Conservation (phyloP, 1,140 invertebrate species). For the Diabrotica virgifera region DNA sequence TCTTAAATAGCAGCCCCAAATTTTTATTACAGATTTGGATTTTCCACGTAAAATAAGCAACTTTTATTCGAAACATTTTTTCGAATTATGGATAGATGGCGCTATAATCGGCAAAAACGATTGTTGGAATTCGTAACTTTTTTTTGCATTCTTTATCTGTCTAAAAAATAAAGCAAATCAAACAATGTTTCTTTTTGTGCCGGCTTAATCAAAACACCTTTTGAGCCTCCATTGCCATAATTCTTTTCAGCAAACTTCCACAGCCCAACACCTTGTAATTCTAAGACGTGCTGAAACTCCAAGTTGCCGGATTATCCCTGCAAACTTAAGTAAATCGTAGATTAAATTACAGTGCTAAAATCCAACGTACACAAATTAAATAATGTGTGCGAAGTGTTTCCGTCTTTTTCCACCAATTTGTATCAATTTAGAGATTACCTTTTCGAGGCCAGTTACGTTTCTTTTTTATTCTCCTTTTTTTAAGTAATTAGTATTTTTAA, state of each 20-base stretch:
- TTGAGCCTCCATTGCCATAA: neutral
- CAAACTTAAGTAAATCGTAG: neutral
- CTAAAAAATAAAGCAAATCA: too few species aligned
- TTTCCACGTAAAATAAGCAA: too few species aligned
- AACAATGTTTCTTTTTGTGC: too few species aligned
- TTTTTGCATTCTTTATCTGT: too few species aligned
- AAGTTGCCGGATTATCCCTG: neutral
- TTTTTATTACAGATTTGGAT: too few species aligned
- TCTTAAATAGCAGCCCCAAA: too few species aligned
- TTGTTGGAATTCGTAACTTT: too few species aligned
- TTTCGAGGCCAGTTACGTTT: neutral
- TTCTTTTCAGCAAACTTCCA: neutral
- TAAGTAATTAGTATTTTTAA: too few species aligned
- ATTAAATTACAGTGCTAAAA: neutral
- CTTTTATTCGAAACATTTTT: too few species aligned
- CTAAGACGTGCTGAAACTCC: neutral
- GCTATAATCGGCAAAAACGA: too few species aligned
- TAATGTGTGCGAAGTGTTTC: neutral
- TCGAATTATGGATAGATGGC: too few species aligned
- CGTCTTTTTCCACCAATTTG: neutral
- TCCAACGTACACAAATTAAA: constrained; percentile 1
- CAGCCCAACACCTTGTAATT: neutral
- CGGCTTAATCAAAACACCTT: too few species aligned
- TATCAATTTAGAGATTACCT: neutral
- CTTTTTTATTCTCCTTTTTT: neutral